Evolutionary conservation across 2,113 vertebrate genomes (phyloP).

Genomic region (Axis porcinus): DNA sequence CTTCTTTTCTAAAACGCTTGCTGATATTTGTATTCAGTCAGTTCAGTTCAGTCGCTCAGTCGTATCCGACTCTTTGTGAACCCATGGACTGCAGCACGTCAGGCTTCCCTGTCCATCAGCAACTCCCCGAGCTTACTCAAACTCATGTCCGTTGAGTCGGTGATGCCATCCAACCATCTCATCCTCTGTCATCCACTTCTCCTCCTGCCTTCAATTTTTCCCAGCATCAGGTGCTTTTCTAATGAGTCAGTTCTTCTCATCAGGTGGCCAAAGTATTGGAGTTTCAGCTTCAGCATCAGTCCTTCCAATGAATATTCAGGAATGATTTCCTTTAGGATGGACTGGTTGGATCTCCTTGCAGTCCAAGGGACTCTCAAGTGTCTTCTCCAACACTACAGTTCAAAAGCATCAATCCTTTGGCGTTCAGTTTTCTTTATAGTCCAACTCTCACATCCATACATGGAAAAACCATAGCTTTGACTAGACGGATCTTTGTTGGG

Average conservation of each 20-base stretch:
- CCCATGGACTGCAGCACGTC: background rate
- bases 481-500: background rate
- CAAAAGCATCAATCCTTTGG: background rate
- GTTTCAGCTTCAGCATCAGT: background rate
- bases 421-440: background rate
- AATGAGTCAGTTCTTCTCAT: background rate
- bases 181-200: background rate
- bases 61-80: accelerated
- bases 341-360: background rate
- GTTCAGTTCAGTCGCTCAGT: background rate
- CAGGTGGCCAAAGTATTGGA: background rate
- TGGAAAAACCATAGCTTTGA: background rate
- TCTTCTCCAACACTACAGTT: background rate
- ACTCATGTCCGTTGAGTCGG: background rate
- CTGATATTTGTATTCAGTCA: background rate
- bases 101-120: background rate
- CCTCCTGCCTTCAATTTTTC: background rate
- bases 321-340: background rate
- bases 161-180: background rate
- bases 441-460: background rate
- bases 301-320: background rate
- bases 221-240: background rate
- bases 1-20: background rate
- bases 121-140: background rate
- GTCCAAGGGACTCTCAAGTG: background rate